Percentiles rank a stretch among this genome's conserved stretches.
Evolutionary conservation across 1,140 invertebrate species (phyloP).

Genomic region (Anastatus disparis): DNA sequence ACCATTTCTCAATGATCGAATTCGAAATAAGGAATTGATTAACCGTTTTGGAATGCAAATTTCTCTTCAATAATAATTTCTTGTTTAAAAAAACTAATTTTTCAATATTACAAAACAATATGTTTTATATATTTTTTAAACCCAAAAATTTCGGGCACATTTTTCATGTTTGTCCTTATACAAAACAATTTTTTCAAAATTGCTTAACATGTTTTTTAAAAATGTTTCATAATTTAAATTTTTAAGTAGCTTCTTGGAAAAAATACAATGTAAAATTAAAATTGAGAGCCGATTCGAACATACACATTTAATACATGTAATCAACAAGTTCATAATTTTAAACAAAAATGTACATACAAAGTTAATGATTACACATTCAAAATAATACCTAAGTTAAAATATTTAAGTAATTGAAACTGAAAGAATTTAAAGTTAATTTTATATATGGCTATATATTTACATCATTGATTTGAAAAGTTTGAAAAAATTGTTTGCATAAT

Average conservation of each 20-base stretch:
- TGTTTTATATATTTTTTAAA: too few species aligned
- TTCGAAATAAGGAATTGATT: slow-evolving; percentile 33
- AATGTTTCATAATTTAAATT: neutral
- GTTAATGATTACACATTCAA: slow-evolving; percentile 31
- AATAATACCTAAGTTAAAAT: neutral
- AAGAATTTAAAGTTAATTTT: too few species aligned
- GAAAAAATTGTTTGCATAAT: too few species aligned
- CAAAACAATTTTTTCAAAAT: slow-evolving; percentile 37
- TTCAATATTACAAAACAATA: slow-evolving; percentile 21
- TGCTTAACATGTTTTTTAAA: slow-evolving; percentile 1
- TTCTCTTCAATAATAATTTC: slow-evolving; percentile 20
- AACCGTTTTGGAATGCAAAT: slow-evolving; percentile 33
- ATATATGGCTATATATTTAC: too few species aligned
- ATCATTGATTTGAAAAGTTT: too few species aligned
- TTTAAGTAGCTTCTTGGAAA: neutral
- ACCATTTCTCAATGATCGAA: slow-evolving; percentile 34
- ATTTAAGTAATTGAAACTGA: too few species aligned
- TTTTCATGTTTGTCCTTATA: too few species aligned
- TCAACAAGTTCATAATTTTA: slow-evolving; percentile 25
- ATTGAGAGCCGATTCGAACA: neutral
- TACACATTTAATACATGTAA: slow-evolving; percentile 10
- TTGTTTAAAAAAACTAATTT: slow-evolving; percentile 20
- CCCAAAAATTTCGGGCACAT: too few species aligned
- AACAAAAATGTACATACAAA: slow-evolving; percentile 27
- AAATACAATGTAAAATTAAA: neutral